Evolutionary conservation across 64 coral and sea anemone genomes (phyloP), one percentile per base, ranked within the genome.

Genomic region (Pachyseris speciosa): DNA sequence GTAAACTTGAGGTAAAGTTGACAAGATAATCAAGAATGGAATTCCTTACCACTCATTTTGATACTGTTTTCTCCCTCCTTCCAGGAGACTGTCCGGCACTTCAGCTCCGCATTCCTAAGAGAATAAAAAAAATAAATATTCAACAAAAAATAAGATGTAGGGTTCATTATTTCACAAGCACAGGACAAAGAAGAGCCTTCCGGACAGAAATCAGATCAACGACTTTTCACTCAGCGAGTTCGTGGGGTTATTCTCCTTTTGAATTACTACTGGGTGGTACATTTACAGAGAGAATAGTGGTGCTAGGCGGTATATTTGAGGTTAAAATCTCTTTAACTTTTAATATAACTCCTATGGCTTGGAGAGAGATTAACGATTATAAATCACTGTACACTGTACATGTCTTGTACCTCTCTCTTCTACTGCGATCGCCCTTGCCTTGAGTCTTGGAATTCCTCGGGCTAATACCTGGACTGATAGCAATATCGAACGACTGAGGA

Each of bases 401-500:
- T 17, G 17, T 55, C 20, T 17, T 20, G 40, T 72, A 93, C 91
- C 75, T 87, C 37, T 93, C 74, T 87, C 32, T 80, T 43, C 78
- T 60, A 15, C 45, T 80, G 4, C 25, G 37, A n/a, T 69, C 84
- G 37, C 37, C 41, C 38, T 81, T 79, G 16, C 43, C 78, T 67
- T 93, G 88, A n/a, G 74, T n/a, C 15, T 86, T 90, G 24, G 64
- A 67, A 74, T 86, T 83, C 4, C 69, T 50, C 22, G 84, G 40
- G 22, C 74, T 88, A 2, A 93, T 31, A 8, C 84, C 88, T 74
- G 96, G 96, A 41, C 96, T 98, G 38, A 98, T 90, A 28, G 89
- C 96, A 33, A 98, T 98, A 43, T 98, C 96, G 90, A 98, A 98
- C 42, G 96, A 98, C 25, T 90, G 90, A 4, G 96, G 84, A 83